Evolutionary conservation across 2,797 vertebrate species (phyloP).

Genomic region (Silurus aristotelis): DNA sequence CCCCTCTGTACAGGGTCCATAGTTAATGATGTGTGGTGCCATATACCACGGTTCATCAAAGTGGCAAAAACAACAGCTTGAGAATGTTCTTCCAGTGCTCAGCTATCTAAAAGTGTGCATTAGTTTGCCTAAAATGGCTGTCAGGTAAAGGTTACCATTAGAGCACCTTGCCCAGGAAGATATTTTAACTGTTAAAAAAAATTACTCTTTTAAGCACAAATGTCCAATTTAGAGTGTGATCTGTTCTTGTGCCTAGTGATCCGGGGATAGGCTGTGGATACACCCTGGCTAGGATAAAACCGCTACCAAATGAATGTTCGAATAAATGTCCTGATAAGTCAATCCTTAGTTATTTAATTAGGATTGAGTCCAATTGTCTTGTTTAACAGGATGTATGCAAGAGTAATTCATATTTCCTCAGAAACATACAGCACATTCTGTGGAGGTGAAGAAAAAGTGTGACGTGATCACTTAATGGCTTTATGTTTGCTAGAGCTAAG

Average conservation of each 20-base stretch:
- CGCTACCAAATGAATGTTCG: neutral
- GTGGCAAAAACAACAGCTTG: constrained; percentile 53
- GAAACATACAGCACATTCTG: constrained; percentile 3
- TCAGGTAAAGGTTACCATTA: constrained; percentile 36
- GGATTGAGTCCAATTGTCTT: constrained; percentile 29
- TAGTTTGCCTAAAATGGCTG: constrained; percentile 46
- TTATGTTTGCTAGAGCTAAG: constrained; percentile 10
- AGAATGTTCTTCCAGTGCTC: constrained; percentile 39
- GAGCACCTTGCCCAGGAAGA: constrained; percentile 39
- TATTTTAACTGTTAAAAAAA: constrained; percentile 11
- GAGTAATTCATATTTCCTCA: constrained; percentile 27
- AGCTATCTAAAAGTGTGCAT: constrained; percentile 40
- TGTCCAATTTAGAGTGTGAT: neutral
- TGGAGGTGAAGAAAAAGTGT: neutral
- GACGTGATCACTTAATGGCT: neutral
- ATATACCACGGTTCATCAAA: constrained; percentile 46
- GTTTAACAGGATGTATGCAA: constrained; percentile 24
- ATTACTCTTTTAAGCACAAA: neutral
- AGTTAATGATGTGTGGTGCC: constrained; percentile 49
- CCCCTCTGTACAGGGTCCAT: constrained; percentile 15
- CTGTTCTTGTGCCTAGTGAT: neutral
- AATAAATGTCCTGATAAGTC: neutral
- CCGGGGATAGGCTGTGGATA: neutral
- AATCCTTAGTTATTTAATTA: neutral
- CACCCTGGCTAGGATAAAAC: neutral